Evolutionary conservation across 2,797 vertebrate genomes (phyloP).

Genomic region (Xiphophorus birchmanni): DNA sequence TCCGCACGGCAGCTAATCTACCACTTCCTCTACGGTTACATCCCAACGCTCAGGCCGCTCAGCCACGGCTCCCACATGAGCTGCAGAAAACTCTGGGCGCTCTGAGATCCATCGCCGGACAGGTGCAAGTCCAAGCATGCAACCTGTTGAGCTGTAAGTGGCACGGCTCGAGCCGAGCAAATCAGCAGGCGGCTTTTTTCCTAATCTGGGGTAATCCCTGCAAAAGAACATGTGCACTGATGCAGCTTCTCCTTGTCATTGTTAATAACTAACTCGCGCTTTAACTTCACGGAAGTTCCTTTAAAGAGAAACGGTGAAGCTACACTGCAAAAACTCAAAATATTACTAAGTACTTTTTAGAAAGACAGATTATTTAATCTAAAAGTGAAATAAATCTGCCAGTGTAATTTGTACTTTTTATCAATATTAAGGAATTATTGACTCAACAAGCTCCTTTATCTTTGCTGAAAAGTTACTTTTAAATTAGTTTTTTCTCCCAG

Average conservation of each 20-base stretch:
- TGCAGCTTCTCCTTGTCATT: conserved; percentile 50
- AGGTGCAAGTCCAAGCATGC: conserved; percentile 62
- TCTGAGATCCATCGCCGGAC: conserved; percentile 51
- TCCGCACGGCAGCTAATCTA: conserved; percentile 27
- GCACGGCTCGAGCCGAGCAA: conserved; percentile 66
- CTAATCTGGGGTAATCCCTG: conserved; percentile 74
- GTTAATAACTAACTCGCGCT: conserved; percentile 28
- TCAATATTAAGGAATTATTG: no score
- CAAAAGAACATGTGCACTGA: conserved; percentile 54
- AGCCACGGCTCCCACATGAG: conserved; percentile 12
- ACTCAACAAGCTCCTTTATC: no score
- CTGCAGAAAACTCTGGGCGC: conserved; percentile 19
- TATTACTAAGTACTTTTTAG: no score
- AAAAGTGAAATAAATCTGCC: no score
- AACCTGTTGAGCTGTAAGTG: conserved; percentile 72
- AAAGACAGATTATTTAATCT: no score
- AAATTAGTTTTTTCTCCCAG: no score
- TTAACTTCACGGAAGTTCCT: conserved; percentile 29
- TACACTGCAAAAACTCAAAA: no score
- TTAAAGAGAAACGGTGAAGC: neutral
- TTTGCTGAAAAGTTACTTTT: no score
- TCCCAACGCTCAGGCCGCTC: conserved; percentile 29
- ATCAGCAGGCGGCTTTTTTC: conserved; percentile 62
- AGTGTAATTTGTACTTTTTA: no score
- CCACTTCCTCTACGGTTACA: conserved; percentile 50